Evolutionary conservation across 2,797 vertebrate species (phyloP).

Genomic region (Hydrocynus forskahlii): DNA sequence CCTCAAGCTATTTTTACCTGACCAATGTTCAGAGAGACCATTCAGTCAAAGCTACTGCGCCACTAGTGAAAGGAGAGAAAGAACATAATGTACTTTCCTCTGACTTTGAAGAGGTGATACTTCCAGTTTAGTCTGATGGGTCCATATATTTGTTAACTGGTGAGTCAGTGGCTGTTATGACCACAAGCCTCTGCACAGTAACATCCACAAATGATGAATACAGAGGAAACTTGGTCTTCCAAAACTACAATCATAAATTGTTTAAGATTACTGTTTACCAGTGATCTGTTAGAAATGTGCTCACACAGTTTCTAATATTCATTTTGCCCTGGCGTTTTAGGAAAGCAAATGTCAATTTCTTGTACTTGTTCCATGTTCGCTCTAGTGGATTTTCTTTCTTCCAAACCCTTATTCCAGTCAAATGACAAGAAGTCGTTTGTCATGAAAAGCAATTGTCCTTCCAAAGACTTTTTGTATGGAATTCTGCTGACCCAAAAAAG

Average conservation of each 20-base stretch:
- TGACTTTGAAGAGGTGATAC: neutral
- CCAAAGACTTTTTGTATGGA: neutral
- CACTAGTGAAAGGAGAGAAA: neutral
- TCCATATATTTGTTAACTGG: neutral
- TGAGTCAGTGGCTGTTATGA: neutral
- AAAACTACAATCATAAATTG: neutral
- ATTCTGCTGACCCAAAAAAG: neutral
- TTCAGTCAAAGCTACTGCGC: neutral
- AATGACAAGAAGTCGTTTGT: neutral
- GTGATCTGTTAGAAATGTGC: neutral
- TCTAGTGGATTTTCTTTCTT: neutral
- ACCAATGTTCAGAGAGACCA: constrained; percentile 2
- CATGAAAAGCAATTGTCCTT: neutral
- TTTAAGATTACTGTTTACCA: neutral
- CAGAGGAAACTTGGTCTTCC: neutral
- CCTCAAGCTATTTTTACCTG: constrained; percentile 6
- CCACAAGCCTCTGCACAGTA: neutral
- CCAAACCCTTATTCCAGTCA: neutral
- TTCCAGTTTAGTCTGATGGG: neutral
- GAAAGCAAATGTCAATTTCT: neutral
- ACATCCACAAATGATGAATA: neutral
- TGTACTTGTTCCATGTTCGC: neutral
- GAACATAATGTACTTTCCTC: neutral
- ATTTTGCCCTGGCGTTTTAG: neutral
- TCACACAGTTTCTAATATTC: too few species aligned